Evolutionary conservation across 2,888 invertebrate species (phyloP), one percentile per base, ranked within the genome.

Genomic region (Bedellia somnulentella): DNA sequence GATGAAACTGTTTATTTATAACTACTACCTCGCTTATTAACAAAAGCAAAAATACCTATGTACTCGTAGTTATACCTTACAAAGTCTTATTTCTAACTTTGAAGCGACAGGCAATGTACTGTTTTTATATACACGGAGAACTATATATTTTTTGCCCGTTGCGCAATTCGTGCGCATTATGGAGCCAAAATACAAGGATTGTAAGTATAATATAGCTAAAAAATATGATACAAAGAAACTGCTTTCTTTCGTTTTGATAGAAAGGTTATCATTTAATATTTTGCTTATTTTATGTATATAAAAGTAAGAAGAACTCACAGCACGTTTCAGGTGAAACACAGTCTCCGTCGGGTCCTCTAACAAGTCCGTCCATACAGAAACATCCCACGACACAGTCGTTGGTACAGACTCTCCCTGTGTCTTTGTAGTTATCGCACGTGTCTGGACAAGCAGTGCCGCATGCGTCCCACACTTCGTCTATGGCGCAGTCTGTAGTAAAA

Each of bases 281-380:
- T 13, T 6, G 15, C 14, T 26, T 14, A 5, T 15, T 13, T 26
- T 26, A 15, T 14, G 10, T 26, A 15, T 26, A 13, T 26, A 15
- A 26, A 2, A 3, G 21, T n/a, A n/a, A n/a, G 3, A 11, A 10
- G 4, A 14, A 36, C 34, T 36, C 35, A 38, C 36, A 32, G 16
- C 38, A 38, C 4, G 25, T 10, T 6, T 30, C 30, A 2, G 34
- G 33, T 21, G 22, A 5, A 10, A 38, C 23, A 18, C 38, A 38
- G 3, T 10, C 6, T n/a, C 31, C 35, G 15, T 35, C n/a, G 4
- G 22, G 28, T 10, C 18, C 30, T 29, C 34, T 25, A 8, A 37
- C 27, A 6, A 22, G 27, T 6, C 27, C 27, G 5, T 4, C 13
- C 12, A 29, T 14, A 22, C 33, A 33, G 25, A 17, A 33, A 23